Evolutionary conservation across 2,888 invertebrate species (phyloP), one percentile per base, ranked within the genome.

Genomic region (Archips xylosteana): DNA sequence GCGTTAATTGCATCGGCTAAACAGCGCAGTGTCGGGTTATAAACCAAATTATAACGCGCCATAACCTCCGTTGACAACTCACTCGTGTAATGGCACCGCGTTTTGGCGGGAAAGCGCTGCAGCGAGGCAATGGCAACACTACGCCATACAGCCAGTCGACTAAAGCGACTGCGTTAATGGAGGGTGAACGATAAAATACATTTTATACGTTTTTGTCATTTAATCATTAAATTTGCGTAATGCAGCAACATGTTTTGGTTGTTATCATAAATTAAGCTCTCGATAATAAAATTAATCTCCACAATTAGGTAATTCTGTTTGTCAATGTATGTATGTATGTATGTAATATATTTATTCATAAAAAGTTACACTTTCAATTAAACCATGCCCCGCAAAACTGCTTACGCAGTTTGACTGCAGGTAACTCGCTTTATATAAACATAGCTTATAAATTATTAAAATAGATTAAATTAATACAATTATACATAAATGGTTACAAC

Each of bases 41-140:
- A 94, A 94, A 94, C 89, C 86, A 94, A 94, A 94, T 94, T 92
- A 92, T 90, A 88, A 89, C 94, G 94, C 93, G 80, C 91, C 94
- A 94, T 94, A 94, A 90, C 91, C 83, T 89, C 86, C 81, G 87
- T 77, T 87, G 91, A 89, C 91, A 91, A 92, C 84, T 92, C 92
- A 91, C 81, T 92, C 92, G 94, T 92, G 87, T 90, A 93, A 94
- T 92, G 91, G 89, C 91, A 91, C 86, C 90, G 86, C 85, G 86
- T 91, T 90, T 92, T 89, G 90, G 90, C 92, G 90, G 90, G 88
- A 88, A 81, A 80, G 81, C 78, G 76, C 78, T 79, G 83, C 82
- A 81, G 82, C 83, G 83, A 82, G 77, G 81, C 81, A 80, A 76
- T 75, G 77, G 78, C 78, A 79, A 80, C 79, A 79, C 80, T 80